Conservation (phyloP, 2,113 vertebrate species). For the Crotalus viridis region DNA sequence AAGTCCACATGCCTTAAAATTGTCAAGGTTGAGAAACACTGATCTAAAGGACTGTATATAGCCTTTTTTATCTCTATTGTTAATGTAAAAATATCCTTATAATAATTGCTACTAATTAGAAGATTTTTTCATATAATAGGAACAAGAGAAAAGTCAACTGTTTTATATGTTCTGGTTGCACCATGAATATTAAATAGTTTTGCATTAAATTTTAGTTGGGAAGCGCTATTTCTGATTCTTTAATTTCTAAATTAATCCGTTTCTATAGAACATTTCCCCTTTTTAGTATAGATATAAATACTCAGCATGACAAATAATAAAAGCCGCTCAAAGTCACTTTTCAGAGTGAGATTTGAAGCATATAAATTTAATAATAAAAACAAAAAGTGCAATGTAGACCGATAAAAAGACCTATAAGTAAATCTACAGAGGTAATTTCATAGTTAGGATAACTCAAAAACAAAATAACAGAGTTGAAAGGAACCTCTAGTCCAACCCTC, state of each 20-base stretch:
- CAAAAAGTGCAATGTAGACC: neutral
- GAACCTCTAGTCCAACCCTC: neutral
- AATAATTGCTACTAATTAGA: neutral
- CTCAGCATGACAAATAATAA: neutral
- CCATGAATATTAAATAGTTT: neutral
- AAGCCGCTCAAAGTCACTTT: neutral
- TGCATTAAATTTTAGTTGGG: neutral
- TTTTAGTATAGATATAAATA: neutral
- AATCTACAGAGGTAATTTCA: neutral
- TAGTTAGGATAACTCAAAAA: neutral
- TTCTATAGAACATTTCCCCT: neutral
- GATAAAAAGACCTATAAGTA: neutral
- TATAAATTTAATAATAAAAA: neutral
- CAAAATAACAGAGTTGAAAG: neutral
- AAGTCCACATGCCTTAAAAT: no score
- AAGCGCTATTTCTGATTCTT: neutral
- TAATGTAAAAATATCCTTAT: neutral
- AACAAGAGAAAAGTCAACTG: neutral
- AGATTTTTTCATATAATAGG: neutral
- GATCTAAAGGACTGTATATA: neutral
- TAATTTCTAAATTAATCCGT: neutral
- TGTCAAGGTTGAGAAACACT: no score
- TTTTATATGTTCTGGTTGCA: neutral
- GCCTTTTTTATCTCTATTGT: neutral
- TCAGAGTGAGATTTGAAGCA: neutral